A percentile compares a stretch with the other conserved stretches of the same genome.
Conservation (phyloP, 1,140 invertebrate genomes). For the Bombus confusus region DNA sequence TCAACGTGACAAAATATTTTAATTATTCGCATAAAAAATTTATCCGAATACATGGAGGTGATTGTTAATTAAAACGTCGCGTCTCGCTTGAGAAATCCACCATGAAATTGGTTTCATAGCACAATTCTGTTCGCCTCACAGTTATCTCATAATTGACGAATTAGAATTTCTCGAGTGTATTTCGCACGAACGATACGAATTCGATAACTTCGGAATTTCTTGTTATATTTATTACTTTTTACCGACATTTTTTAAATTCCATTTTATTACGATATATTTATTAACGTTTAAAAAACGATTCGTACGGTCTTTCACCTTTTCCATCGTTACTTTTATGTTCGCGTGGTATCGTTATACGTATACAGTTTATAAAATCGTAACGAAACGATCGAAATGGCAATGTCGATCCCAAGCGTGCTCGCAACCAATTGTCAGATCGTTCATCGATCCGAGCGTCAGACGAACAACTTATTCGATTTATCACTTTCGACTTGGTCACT, state of each 20-base stretch:
- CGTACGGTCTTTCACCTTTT: slow-evolving; percentile 19
- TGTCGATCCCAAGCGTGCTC: slow-evolving; percentile 58
- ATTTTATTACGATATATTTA: slow-evolving; percentile 23
- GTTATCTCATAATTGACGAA: slow-evolving; percentile 44
- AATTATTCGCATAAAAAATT: slow-evolving; percentile 19
- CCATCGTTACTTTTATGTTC: neutral
- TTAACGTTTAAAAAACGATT: neutral
- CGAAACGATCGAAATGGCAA: neutral
- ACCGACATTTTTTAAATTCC: neutral
- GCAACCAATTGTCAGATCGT: slow-evolving; percentile 39
- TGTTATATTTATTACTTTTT: slow-evolving; percentile 2
- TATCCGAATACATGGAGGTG: neutral
- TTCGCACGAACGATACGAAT: slow-evolving; percentile 13
- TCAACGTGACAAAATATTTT: slow-evolving; percentile 26
- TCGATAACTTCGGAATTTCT: slow-evolving; percentile 3
- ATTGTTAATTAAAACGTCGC: slow-evolving; percentile 29
- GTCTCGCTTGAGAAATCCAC: slow-evolving; percentile 46
- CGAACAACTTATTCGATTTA: slow-evolving; percentile 7
- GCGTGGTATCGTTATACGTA: neutral
- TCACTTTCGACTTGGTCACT: slow-evolving; percentile 41
- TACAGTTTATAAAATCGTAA: neutral
- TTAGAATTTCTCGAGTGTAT: slow-evolving; percentile 23
- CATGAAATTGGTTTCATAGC: slow-evolving; percentile 42
- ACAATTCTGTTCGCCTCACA: slow-evolving; percentile 28
- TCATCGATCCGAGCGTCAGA: slow-evolving; percentile 19